phyloP scores from a whole-genome alignment of 2,888 invertebrate genomes.

The Drosophila parthenogenetica region DNA sequence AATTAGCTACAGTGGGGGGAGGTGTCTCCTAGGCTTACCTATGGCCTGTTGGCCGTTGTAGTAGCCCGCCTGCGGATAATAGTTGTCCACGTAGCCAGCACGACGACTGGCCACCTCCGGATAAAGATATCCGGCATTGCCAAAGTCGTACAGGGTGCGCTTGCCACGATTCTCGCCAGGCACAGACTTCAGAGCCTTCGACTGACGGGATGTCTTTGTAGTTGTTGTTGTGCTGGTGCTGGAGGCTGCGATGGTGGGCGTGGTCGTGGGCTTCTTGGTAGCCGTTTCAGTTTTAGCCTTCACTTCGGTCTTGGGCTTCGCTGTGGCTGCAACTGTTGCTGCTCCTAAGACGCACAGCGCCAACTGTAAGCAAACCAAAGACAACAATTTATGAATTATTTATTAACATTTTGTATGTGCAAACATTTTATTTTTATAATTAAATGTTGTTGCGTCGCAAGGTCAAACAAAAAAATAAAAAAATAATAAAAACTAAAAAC shows the following conservation, averaged over 20 bases:
- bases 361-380: conserved; percentile 67
- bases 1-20: neutral
- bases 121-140: conserved; percentile 80
- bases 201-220: conserved; percentile 33
- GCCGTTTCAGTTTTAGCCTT: conserved; percentile 42
- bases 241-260: conserved; percentile 13
- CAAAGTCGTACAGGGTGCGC: conserved; percentile 83
- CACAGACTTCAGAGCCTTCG: conserved; percentile 60
- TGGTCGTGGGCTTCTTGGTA: conserved; percentile 37
- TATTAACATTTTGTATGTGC: conserved; percentile 3
- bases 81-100: conserved; percentile 74
- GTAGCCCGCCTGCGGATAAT: conserved; percentile 77
- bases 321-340: conserved; percentile 31
- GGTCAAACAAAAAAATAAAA: conserved; percentile 55
- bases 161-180: conserved; percentile 82
- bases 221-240: conserved; percentile 30
- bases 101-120: conserved; percentile 79
- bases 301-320: conserved; percentile 51
- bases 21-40: conserved; percentile 50
- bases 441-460: conserved; percentile 46
- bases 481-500: conserved; percentile 37
- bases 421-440: conserved; percentile 47
- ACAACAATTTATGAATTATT: conserved; percentile 35
- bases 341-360: conserved; percentile 71
- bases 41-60: conserved; percentile 81